Evolutionary conservation across 2,888 invertebrate genomes (phyloP), one percentile per base, ranked within the genome.

Genomic region (Tenthredo amoena): DNA sequence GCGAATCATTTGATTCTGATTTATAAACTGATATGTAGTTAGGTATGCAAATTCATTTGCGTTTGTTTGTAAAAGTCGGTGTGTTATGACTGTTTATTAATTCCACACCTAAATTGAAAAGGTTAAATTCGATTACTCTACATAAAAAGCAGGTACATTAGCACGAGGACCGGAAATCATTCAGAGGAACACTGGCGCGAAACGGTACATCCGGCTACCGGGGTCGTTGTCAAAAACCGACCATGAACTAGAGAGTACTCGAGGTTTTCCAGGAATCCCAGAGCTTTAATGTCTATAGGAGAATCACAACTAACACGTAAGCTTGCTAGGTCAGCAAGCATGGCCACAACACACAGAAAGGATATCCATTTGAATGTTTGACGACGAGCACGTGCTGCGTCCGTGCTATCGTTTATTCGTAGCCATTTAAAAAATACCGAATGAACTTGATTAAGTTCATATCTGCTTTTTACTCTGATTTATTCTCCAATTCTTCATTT

Each of bases 141-240:
- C 34, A 50, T 55, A 55, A 77, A 77, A 50, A 34, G 15, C 12
- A 74, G 15, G n/a, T 10, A 40, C 43, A 77, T 50, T 50, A 50
- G 10, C 31, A 31, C 31, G 26, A 74, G 40, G n/a, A 34, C 77
- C 77, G 77, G 77, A 77, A 77, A 55, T 55, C 55, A 55, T 77
- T 77, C 31, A n/a, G 55, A 55, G 21, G 7, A 21, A 81, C 58
- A 62, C 37, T 40, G 47, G 58, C 26, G 40, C 21, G 81, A 12
- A 58, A 21, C 81, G 81, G 37, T 31, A 81, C 62, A 62, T 37
- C 81, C 81, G 81, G 81, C 62, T 21, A 40, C 40, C 58, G 58
- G 81, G 81, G 58, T 81, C 58, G 58, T 62, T 58, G 81, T 40
- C 81, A 62, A 81, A 81, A 58, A 81, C 50, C 18, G 81, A 62